Evolutionary conservation across 1,140 invertebrate species (phyloP).

Genomic region (Drosophila nigromelanica): DNA sequence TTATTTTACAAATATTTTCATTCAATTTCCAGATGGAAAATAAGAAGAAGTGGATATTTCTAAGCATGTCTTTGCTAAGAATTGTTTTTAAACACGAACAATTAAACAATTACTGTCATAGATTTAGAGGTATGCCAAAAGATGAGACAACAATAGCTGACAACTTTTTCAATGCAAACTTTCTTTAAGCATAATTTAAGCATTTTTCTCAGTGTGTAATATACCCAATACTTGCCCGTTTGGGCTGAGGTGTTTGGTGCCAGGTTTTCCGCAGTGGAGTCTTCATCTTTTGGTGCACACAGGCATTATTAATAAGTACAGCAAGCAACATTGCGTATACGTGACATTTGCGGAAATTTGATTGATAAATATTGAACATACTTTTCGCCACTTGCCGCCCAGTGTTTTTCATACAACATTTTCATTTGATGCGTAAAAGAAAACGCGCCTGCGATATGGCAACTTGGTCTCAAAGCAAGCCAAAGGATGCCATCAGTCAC

Average conservation of each 20-base stretch:
- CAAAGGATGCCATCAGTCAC: conserved; percentile 37
- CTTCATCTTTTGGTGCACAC: conserved; percentile 24
- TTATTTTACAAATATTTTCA: too few relatives aligned
- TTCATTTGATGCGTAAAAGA: conserved; percentile 67
- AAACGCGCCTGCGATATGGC: too few relatives aligned
- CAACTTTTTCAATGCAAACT: too few relatives aligned
- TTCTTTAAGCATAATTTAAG: too few relatives aligned
- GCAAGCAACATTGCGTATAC: conserved; percentile 62
- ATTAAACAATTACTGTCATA: too few relatives aligned
- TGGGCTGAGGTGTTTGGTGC: too few relatives aligned
- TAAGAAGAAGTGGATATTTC: too few relatives aligned
- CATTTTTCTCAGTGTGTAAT: conserved; percentile 21
- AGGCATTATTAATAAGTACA: conserved; percentile 74
- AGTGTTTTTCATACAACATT: conserved; percentile 38
- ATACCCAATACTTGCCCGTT: background rate
- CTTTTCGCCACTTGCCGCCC: conserved; percentile 50
- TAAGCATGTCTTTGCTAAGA: too few relatives aligned
- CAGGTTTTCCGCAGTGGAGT: conserved; percentile 1
- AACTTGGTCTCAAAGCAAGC: conserved; percentile 34
- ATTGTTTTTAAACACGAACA: too few relatives aligned
- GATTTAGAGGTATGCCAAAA: too few relatives aligned
- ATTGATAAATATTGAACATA: conserved; percentile 79
- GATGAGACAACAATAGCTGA: too few relatives aligned
- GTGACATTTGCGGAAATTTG: conserved; percentile 80
- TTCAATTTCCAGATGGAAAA: too few relatives aligned